Conservation (phyloP, 2,113 vertebrate species). For the Misgurnus anguillicaudatus region DNA sequence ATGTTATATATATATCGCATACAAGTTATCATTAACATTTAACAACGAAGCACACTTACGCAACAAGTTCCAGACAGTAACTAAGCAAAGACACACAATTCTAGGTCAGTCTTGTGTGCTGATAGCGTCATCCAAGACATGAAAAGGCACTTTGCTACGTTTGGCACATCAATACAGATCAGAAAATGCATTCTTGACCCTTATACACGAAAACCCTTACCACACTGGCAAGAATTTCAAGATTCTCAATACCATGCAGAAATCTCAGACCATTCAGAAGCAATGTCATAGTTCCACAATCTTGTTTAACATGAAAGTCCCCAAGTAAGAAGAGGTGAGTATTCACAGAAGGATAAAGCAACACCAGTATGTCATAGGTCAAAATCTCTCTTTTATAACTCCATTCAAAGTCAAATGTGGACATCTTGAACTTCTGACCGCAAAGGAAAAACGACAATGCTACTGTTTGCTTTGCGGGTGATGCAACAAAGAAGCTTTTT, state of each 20-base stretch:
- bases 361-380: background rate
- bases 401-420: background rate
- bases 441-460: too few species aligned
- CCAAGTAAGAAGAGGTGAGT: background rate
- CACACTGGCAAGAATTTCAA: slow-evolving; percentile 3
- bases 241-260: background rate
- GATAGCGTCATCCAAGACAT: background rate
- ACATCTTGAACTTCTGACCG: too few species aligned
- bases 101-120: too few species aligned
- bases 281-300: background rate
- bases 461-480: background rate
- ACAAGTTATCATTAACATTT: background rate
- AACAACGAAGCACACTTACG: background rate
- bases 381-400: background rate
- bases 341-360: background rate
- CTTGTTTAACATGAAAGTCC: background rate
- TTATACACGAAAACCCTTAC: background rate
- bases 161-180: slow-evolving; percentile 27
- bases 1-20: background rate
- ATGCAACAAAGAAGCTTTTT: too few species aligned
- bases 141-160: slow-evolving; percentile 48
- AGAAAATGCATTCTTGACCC: slow-evolving; percentile 2
- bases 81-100: too few species aligned
- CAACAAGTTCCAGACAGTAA: background rate
- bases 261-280: slow-evolving; percentile 4